Conservation (phyloP, 2,888 invertebrate genomes). For the Lasiommata megera region DNA sequence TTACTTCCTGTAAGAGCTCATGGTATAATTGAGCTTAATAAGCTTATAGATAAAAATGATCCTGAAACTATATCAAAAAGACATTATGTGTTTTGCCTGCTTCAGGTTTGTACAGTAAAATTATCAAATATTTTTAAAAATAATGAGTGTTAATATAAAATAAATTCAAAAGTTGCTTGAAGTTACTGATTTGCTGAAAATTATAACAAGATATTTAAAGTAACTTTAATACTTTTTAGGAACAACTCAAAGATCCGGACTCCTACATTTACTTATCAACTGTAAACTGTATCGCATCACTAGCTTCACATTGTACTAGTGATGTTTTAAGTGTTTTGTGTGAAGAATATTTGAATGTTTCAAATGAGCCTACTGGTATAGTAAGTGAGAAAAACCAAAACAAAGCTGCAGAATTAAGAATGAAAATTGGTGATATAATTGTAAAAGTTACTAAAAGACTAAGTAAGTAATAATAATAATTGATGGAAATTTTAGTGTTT, state of each 20-base stretch:
- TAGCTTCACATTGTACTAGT: slow-evolving; percentile 85
- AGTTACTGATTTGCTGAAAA: no score
- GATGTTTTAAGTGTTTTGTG: slow-evolving; percentile 85
- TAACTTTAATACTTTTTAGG: slow-evolving; percentile 63
- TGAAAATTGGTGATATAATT: slow-evolving; percentile 91
- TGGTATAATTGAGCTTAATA: slow-evolving; percentile 87
- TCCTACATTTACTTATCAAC: slow-evolving; percentile 91
- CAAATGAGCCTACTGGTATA: slow-evolving; percentile 43
- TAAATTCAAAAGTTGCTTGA: no score
- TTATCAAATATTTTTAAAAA: no score
- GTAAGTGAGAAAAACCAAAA: slow-evolving; percentile 56
- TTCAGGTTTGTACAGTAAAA: slow-evolving; percentile 81
- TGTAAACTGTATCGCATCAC: slow-evolving; percentile 86
- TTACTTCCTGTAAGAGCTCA: slow-evolving; percentile 91
- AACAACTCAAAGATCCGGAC: slow-evolving; percentile 88
- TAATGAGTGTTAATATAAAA: no score
- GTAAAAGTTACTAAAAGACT: slow-evolving; percentile 86
- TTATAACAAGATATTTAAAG: no score
- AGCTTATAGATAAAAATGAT: slow-evolving; percentile 86
- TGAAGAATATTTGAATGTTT: slow-evolving; percentile 82
- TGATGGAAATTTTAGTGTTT: no score
- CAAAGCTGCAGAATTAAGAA: slow-evolving; percentile 80
- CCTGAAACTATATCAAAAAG: slow-evolving; percentile 83
- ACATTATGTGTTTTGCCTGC: slow-evolving; percentile 85
- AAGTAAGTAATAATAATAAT: slow-evolving; percentile 72